Evolutionary conservation across 2,797 vertebrate species (phyloP), one percentile per base, ranked within the genome.

Genomic region (Decapterus maruadsi): DNA sequence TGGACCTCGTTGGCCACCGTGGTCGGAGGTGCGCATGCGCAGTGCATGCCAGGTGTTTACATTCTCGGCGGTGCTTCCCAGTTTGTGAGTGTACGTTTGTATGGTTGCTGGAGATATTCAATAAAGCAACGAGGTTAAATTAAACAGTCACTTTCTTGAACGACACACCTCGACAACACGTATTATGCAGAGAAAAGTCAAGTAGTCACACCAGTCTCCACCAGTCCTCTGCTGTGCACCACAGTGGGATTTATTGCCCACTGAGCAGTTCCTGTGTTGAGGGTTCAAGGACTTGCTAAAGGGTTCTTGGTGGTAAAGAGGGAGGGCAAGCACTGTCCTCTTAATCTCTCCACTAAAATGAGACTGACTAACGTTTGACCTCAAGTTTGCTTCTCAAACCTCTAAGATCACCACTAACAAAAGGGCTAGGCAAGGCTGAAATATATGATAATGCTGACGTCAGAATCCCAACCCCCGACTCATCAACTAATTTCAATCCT

Each of bases 171-270:
- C n/a, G n/a, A n/a, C n/a, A n/a, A 26, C 31, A 22, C 58, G 75
- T 68, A 82, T 83, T 79, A 77, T 77, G 43, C 40, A 46, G 63
- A 0, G 31, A 58, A 26, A 81, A 77, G 68, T 79, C 59, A 61
- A 64, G 54, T 46, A 36, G 67, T 58, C 11, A 1, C 57, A 31
- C 59, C 51, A 67, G 66, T 53, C 61, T 75, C 77, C 60, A 55
- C 7, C 77, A 69, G 29, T 45, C 14, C 36, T 77, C 26, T 58
- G 9, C 56, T 50, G 56, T 50, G 17, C 68, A 68, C 72, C 65
- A 61, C 74, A 56, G 63, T 60, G 36, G 62, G 63, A 57, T 73
- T 19, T 57, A 40, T 22, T 67, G 61, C 61, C 45, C 8, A 10
- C 58, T 11, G 45, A 68, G 68, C 54, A 50, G 31, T 36, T 74